Evolutionary conservation across 2,888 invertebrate genomes (phyloP), one percentile per base, ranked within the genome.

Genomic region (Anticlea derivata): DNA sequence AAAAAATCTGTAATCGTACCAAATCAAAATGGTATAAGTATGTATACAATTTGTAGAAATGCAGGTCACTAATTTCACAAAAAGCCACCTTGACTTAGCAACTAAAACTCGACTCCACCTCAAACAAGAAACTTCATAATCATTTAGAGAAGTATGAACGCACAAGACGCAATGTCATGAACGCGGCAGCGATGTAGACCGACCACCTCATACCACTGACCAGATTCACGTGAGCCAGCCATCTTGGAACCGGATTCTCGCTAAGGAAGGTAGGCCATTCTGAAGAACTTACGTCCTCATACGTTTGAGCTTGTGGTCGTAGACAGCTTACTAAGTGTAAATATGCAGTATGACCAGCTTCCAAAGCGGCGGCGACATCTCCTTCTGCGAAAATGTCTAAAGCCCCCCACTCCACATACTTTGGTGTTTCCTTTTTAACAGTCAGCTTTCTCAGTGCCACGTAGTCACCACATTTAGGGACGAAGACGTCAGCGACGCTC

Each of bases 361-460:
- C 84, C 22, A 91, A 58, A 0, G 89, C 83, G 0, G 81, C 76
- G 0, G 81, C 82, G 1, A 89, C 67, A 40, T 91, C 91, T 0
- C 91, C 90, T 0, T 90, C 89, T 8, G 76, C 83, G 40, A 83
- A 91, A 1, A 90, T 55, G 46, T 91, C 91, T 22, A 91, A 51
- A 2, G 89, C 78, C n/a, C 82, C 80, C 90, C 90, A 91, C 55
- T 86, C 87, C 20, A 91, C 58, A 30, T 63, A 63, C 26, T 59
- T 69, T 0, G 71, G 65, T 20, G 64, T 70, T 1, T 64, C 60
- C 17, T 61, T 62, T 2, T 31, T 62, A 3, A 33, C 55, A 0
- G 69, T 76, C 49, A 83, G 58, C 8, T 49, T 56, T 7, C 77
- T 68, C 27, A 87, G 45, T 1, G 78, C 81, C 2, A 86, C 68